These are phyloP conservation scores for Notoglanidium macrostoma DNA, from an alignment of 2,797 vertebrate species.

Conservation along the genomic window DNA sequence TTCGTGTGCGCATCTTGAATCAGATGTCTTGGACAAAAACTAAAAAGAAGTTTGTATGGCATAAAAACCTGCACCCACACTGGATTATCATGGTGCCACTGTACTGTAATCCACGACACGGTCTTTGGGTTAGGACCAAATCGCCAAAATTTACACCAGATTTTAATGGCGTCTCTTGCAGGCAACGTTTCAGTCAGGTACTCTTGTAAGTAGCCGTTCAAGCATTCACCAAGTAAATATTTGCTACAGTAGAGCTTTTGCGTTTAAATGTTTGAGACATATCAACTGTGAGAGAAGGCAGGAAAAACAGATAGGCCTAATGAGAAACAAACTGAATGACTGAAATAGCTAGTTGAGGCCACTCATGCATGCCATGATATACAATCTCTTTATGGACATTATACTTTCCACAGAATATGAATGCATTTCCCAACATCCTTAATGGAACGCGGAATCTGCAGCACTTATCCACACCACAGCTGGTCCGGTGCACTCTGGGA, in stretches of 20 bases:
- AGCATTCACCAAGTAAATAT: neutral
- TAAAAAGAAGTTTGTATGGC: neutral
- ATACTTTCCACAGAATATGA: conserved; percentile 63
- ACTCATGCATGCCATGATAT: neutral
- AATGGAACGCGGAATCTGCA: conserved; percentile 50
- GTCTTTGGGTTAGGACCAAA: neutral
- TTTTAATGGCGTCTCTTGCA: neutral
- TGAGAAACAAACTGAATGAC: neutral
- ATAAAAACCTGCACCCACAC: neutral
- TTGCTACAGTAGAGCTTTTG: neutral
- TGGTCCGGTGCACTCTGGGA: conserved; percentile 56
- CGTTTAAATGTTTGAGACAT: neutral
- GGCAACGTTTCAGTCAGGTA: neutral
- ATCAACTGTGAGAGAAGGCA: neutral
- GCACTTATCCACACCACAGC: conserved; percentile 19
- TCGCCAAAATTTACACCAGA: neutral
- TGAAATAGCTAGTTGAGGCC: neutral
- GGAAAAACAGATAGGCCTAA: neutral
- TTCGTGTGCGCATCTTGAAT: neutral
- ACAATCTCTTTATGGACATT: conserved; percentile 34
- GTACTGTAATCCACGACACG: neutral
- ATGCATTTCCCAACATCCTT: conserved; percentile 63
- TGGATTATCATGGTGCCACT: neutral
- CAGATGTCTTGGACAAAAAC: neutral
- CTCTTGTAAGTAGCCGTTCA: neutral